Base-by-base conservation (phyloP, 2,888 invertebrate genomes). In the Cistogaster globosa region DNA sequence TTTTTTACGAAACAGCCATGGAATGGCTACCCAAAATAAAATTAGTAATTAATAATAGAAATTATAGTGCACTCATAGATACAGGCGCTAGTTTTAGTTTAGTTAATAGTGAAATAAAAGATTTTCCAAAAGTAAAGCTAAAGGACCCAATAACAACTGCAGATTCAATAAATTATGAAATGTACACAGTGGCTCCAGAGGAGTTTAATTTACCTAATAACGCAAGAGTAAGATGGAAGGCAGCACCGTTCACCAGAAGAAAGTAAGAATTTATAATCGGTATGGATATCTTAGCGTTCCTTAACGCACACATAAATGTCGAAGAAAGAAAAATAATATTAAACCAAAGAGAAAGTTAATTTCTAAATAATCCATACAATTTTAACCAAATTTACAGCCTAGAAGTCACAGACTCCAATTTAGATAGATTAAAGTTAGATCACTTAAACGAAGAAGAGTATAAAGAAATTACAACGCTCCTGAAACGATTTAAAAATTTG, bases 191-290 rank as follows among this genome's bases (percentile, higher is more conserved):
- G 14, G 55, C 69, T 45, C 83, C 78, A 9, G 18, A 62, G 2
- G 83, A 83, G 51, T 83, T 83, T 18, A 79, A 83, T 45, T 16
- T 83, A 57, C 78, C 62, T 1, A 57, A 67, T 26, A 53, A 77
- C 3, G 60, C 58, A n/a, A 77, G 60, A 42, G 16, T 71, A 0
- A 42, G 63, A 22, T 81, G 60, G 81, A 81, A 75, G n/a, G 45
- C n/a, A 3, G 16, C 53, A 53, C 63, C 58, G 63, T 51, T 76
- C 14, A 76, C 18, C 36, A 38, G 65, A 22, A 76, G 76, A 51
- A 57, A 22, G n/a, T 77, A 77, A 38, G 18, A 55, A 12, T 81
- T 75, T 62, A 68, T 67, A 12, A 74, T 72, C 8, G 53, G 53
- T n/a, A 26, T 63, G 9, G 63, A 74, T n/a, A 26, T 63, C 1